Conservation (phyloP, 2,113 vertebrate species). For the Tretioscincus oriximinensis region DNA sequence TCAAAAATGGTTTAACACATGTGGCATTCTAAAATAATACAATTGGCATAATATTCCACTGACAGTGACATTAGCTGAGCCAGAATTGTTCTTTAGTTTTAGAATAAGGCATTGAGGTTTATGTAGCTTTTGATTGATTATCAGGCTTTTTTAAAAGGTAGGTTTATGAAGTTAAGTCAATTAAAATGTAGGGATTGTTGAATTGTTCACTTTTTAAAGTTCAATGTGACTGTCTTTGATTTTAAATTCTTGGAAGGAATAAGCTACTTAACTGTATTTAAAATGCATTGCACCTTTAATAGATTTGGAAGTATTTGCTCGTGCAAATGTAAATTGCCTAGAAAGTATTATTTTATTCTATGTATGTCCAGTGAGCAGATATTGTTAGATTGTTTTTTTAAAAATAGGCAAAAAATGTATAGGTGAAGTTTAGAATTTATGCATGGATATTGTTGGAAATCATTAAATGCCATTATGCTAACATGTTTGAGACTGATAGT, state of each 20-base stretch:
- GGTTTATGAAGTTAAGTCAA: constrained; percentile 5
- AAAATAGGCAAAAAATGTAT: constrained; percentile 27
- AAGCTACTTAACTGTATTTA: constrained; percentile 61
- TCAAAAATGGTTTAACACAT: constrained; percentile 42
- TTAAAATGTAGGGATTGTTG: constrained; percentile 45
- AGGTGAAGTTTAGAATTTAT: constrained; percentile 52
- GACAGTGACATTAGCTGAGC: constrained; percentile 48
- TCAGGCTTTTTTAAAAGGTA: constrained; percentile 18
- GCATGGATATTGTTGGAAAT: constrained; percentile 56
- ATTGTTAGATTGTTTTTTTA: constrained; percentile 34
- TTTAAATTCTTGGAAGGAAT: constrained; percentile 27
- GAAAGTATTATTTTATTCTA: constrained; percentile 46
- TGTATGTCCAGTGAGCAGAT: constrained; percentile 42
- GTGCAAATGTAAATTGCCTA: constrained; percentile 31
- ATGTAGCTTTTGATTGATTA: constrained; percentile 41
- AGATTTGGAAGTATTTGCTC: constrained; percentile 55
- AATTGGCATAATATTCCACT: constrained; percentile 46
- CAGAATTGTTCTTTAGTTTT: constrained; percentile 46
- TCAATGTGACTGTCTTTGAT: constrained; percentile 25
- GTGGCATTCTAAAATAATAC: constrained; percentile 46
- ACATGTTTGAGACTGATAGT: constrained; percentile 24
- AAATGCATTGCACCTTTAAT: constrained; percentile 90
- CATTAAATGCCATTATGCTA: constrained; percentile 34
- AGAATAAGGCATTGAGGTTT: constrained; percentile 45
- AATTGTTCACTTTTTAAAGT: constrained; percentile 36